These are phyloP conservation scores for Baronia brevicornis DNA, from an alignment of 2,888 invertebrate genomes.

Conservation along the genomic window DNA sequence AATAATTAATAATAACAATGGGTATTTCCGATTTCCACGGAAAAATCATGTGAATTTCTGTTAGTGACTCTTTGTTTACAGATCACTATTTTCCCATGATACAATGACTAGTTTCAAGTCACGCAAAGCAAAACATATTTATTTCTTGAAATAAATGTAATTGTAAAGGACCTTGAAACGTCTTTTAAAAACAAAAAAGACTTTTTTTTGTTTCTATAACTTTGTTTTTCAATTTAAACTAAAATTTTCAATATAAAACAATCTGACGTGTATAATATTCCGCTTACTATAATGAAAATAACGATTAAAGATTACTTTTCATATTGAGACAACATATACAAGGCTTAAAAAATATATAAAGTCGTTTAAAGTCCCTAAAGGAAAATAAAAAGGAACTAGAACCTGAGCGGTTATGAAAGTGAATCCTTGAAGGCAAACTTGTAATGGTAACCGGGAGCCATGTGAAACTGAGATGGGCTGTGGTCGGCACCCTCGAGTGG, in stretches of 20 bases:
- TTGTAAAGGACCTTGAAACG: no score
- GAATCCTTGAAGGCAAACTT: constrained; percentile 48
- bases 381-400: constrained; percentile 18
- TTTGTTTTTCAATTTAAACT: no score
- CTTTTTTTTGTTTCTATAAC: no score
- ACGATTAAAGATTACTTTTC: no score
- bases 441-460: constrained; percentile 44
- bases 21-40: constrained; percentile 69
- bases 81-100: constrained; percentile 50
- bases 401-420: constrained; percentile 44
- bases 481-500: constrained; percentile 34
- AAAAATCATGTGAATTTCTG: constrained; percentile 35
- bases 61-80: constrained; percentile 50
- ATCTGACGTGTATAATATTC: no score
- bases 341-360: constrained; percentile 3
- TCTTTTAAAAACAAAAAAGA: no score
- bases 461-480: constrained; percentile 47
- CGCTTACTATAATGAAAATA: no score
- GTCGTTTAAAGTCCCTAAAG: constrained; percentile 6
- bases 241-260: no score
- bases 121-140: constrained; percentile 35
- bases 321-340: background rate
- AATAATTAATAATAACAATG: constrained; percentile 41
- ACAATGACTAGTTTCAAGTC: constrained; percentile 38
- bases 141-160: constrained; percentile 14